phyloP scores from a whole-genome alignment of 2,797 vertebrate species.

The Cryptoblepharus egeriae region DNA sequence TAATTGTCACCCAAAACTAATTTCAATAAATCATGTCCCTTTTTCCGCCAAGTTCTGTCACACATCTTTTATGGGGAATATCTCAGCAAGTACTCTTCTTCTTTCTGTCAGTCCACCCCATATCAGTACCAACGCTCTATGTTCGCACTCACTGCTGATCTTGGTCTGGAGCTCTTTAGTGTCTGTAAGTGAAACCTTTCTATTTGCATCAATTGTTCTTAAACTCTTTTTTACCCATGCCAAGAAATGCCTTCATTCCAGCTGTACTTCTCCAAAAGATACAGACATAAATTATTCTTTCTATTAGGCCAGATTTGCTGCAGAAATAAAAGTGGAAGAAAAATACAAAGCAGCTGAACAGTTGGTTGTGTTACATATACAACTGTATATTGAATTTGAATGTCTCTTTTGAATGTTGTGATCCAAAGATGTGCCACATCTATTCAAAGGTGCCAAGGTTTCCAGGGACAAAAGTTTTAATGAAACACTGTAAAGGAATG shows the following conservation, averaged over 20 bases:
- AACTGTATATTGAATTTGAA: no score
- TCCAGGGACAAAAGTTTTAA: slow-evolving; percentile 33
- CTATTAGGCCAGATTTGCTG: slow-evolving; percentile 40
- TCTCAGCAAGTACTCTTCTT: no score
- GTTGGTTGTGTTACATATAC: slow-evolving; percentile 18
- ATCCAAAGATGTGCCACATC: slow-evolving; percentile 16
- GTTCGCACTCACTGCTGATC: not conserved
- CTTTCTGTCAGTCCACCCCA: no score
- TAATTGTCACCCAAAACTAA: no score
- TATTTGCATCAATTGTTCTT: slow-evolving; percentile 50
- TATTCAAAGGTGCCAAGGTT: slow-evolving; percentile 29
- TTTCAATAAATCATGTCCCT: no score
- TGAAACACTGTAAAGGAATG: slow-evolving; percentile 39
- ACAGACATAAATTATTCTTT: slow-evolving; percentile 59
- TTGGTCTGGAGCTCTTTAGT: not conserved
- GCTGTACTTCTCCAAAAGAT: slow-evolving; percentile 41
- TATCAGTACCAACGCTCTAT: no score
- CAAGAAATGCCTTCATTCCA: slow-evolving; percentile 59
- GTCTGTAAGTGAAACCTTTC: slow-evolving; percentile 48
- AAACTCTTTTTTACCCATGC: slow-evolving; percentile 51
- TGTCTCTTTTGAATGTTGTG: slow-evolving; percentile 33
- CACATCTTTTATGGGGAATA: no score
- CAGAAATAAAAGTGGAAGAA: slow-evolving; percentile 36
- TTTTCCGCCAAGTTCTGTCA: no score
- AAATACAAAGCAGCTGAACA: slow-evolving; percentile 35